A percentile compares a stretch with the other conserved stretches of the same genome.
Evolutionary conservation across 2,797 vertebrate species (phyloP).

Genomic region (Bovichtus diacanthus): DNA sequence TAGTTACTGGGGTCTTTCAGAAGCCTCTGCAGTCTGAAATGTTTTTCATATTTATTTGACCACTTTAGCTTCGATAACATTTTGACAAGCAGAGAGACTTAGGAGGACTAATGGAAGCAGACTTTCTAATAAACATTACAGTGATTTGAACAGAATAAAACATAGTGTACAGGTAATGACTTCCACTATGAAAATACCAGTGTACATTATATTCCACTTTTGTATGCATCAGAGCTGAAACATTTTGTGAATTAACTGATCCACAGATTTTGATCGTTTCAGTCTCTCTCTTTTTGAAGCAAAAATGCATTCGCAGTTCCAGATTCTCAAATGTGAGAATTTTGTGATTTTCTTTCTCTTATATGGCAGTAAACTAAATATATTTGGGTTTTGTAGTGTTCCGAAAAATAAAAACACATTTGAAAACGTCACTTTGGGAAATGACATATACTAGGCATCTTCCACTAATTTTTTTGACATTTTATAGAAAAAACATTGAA

Average conservation of each 20-base stretch:
- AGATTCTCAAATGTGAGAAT: neutral
- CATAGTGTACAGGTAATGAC: neutral
- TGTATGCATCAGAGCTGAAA: neutral
- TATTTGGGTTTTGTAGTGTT: neutral
- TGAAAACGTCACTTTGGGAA: neutral
- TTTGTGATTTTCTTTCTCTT: neutral
- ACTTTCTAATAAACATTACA: neutral
- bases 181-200: neutral
- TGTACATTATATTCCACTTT: neutral
- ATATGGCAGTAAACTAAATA: neutral
- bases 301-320: neutral
- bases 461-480: neutral
- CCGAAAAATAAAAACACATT: neutral
- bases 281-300: neutral
- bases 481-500: neutral
- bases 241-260: constrained; percentile 21
- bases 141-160: neutral
- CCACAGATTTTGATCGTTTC: neutral
- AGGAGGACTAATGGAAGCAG: neutral
- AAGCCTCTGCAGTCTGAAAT: constrained; percentile 8
- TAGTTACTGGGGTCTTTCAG: neutral
- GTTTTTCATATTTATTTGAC: constrained; percentile 2
- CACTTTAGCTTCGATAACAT: constrained; percentile 1
- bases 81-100: neutral
- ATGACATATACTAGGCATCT: neutral